Percentiles rank a stretch among this genome's conserved stretches.
Evolutionary conservation across 2,888 invertebrate genomes (phyloP).

Genomic region (Rhimphoctona megacephalus): DNA sequence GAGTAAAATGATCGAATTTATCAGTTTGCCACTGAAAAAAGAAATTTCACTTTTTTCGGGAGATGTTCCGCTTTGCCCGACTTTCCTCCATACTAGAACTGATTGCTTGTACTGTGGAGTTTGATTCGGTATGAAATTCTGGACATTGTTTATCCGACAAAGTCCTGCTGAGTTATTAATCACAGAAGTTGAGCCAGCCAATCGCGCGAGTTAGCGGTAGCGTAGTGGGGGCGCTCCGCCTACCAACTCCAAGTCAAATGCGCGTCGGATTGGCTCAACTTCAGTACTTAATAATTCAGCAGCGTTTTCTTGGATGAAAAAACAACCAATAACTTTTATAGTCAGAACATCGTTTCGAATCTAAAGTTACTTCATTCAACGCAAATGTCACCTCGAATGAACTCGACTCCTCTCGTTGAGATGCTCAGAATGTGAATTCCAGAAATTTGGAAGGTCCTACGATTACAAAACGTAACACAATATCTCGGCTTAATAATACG

Average conservation of each 20-base stretch:
- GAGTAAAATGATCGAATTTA: too few relatives aligned
- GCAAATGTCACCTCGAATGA: conserved; percentile 1
- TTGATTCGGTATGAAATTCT: neutral
- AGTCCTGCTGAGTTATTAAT: neutral
- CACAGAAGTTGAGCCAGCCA: neutral
- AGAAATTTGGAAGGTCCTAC: conserved; percentile 55
- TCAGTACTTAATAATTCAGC: neutral
- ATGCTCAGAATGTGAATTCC: conserved; percentile 47
- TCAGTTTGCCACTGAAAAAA: too few relatives aligned
- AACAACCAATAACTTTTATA: neutral
- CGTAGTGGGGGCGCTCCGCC: neutral
- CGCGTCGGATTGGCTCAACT: too few relatives aligned
- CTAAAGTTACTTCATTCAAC: neutral
- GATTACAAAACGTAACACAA: conserved; percentile 75
- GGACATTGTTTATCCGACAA: neutral
- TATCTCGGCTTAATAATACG: conserved; percentile 41
- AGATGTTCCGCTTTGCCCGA: too few relatives aligned
- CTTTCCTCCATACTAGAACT: too few relatives aligned
- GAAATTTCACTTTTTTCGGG: too few relatives aligned
- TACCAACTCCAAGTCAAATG: neutral
- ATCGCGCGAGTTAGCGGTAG: neutral
- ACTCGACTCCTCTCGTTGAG: neutral
- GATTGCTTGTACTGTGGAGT: neutral
- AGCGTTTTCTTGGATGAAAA: neutral
- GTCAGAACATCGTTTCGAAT: neutral